These are phyloP conservation scores for Saguinus midas DNA, from an alignment of 2,113 vertebrate genomes.

Conservation along the genomic window DNA sequence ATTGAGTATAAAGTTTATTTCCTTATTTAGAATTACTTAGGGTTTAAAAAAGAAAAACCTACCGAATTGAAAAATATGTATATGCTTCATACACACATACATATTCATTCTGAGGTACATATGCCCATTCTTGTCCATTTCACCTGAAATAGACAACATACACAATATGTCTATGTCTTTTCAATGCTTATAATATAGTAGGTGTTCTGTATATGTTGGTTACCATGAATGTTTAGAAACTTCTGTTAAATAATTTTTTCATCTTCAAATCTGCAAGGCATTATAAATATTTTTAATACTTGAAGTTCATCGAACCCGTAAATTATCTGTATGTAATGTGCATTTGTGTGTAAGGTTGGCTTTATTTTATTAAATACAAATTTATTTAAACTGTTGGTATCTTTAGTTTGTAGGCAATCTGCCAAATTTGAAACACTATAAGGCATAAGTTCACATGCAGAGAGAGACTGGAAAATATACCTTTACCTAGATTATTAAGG, in stretches of 20 bases:
- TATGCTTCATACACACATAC: background rate
- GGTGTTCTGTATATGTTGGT: background rate
- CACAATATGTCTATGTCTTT: background rate
- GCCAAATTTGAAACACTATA: conserved; percentile 56
- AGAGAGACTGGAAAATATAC: conserved; percentile 20
- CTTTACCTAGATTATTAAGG: conserved; percentile 24
- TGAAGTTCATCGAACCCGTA: background rate
- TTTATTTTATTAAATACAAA: conserved; percentile 60
- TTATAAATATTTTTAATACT: conserved; percentile 34
- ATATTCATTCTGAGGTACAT: background rate
- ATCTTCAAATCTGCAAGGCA: conserved; percentile 39
- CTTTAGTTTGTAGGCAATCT: conserved; percentile 20
- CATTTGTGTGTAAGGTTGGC: conserved; percentile 46
- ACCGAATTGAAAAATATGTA: background rate
- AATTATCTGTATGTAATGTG: background rate
- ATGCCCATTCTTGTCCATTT: background rate
- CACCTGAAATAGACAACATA: conserved; percentile 29
- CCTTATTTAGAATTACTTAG: conserved; percentile 51
- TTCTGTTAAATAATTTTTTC: conserved; percentile 50
- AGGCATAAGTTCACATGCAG: conserved; percentile 28
- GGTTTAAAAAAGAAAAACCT: background rate
- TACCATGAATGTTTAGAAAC: conserved; percentile 6
- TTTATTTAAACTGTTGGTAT: background rate
- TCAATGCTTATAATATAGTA: conserved; percentile 1
- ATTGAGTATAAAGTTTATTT: conserved; percentile 50